phyloP scores from a whole-genome alignment of 2,113 vertebrate species.

The Psittacara wagleri region DNA sequence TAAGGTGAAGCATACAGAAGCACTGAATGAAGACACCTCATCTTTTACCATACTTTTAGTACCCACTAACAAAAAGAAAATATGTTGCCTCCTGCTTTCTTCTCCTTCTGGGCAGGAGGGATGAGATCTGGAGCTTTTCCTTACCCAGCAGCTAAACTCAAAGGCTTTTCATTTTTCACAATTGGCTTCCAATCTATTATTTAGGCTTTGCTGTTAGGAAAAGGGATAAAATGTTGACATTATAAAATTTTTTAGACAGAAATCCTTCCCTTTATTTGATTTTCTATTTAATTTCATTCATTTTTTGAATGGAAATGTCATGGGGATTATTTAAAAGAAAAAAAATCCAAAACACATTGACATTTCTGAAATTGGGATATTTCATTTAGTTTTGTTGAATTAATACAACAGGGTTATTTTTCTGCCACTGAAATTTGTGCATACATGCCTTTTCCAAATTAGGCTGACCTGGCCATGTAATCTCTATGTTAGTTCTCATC shows the following conservation, averaged over 20 bases:
- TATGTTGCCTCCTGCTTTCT: neutral
- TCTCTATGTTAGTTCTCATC: neutral
- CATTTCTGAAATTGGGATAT: slow-evolving; percentile 19
- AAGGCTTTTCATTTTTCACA: neutral
- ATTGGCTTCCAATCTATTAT: neutral
- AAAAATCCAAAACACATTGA: neutral
- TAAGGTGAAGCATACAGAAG: neutral
- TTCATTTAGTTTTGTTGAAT: neutral
- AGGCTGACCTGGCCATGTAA: neutral
- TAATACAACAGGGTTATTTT: neutral
- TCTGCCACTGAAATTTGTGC: neutral
- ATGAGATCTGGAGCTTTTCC: neutral
- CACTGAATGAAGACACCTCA: neutral
- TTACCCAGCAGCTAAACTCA: neutral
- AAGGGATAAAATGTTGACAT: neutral
- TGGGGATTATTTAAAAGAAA: neutral
- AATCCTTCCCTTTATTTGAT: neutral
- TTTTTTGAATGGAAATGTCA: neutral
- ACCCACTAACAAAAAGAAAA: neutral
- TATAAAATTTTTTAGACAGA: neutral
- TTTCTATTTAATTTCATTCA: neutral
- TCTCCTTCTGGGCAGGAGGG: neutral
- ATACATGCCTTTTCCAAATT: neutral
- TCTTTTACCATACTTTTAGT: neutral
- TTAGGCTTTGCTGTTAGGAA: neutral